Evolutionary conservation across 2,888 invertebrate genomes (phyloP).

Genomic region (Thymelicus sylvestris): DNA sequence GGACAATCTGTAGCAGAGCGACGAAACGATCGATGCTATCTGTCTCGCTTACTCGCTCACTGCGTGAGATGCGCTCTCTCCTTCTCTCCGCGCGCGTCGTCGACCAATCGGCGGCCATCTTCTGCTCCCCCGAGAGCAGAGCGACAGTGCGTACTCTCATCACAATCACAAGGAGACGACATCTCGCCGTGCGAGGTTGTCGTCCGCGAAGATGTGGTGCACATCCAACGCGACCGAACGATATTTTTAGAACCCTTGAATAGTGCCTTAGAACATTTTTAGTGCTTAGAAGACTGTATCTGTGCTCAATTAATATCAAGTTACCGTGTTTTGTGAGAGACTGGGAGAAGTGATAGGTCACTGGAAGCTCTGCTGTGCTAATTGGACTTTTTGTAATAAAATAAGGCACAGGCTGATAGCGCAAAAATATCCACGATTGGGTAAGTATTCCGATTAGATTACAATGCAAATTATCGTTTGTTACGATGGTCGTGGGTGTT

Average conservation of each 20-base stretch:
- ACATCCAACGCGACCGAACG: constrained; percentile 59
- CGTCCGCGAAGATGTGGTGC: constrained; percentile 64
- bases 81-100: constrained; percentile 74
- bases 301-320: constrained; percentile 64
- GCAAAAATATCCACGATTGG: constrained; percentile 82
- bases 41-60: constrained; percentile 71
- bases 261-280: constrained; percentile 64
- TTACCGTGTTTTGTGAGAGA: constrained; percentile 67
- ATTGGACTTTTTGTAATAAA: constrained; percentile 67
- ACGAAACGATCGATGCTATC: constrained; percentile 73
- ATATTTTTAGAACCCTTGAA: constrained; percentile 48
- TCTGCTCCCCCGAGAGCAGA: constrained; percentile 84
- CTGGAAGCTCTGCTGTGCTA: constrained; percentile 46
- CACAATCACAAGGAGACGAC: constrained; percentile 79
- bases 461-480: constrained; percentile 78
- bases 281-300: constrained; percentile 66
- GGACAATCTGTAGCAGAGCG: constrained; percentile 74
- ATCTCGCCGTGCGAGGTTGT: constrained; percentile 82
- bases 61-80: constrained; percentile 76
- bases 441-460: constrained; percentile 83
- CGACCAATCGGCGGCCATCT: constrained; percentile 83
- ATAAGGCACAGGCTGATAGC: constrained; percentile 72
- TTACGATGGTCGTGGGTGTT: constrained; percentile 59
- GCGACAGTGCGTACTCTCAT: constrained; percentile 84
- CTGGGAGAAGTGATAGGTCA: constrained; percentile 53